phyloP scores from a whole-genome alignment of 2,113 vertebrate genomes.

The Casuarius casuarius region DNA sequence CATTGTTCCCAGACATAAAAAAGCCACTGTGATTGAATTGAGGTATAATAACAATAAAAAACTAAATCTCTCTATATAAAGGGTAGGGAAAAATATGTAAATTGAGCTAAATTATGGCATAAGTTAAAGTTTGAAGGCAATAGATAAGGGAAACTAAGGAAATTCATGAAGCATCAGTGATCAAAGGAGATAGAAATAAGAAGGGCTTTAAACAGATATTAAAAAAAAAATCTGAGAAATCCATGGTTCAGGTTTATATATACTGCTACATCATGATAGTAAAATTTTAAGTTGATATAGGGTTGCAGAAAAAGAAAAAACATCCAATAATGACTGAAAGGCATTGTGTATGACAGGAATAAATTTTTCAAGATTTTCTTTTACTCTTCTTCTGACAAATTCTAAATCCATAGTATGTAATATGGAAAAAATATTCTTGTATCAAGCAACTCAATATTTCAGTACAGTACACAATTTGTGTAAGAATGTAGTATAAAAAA shows the following conservation, averaged over 20 bases:
- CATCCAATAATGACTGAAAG: neutral
- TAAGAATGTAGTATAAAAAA: neutral
- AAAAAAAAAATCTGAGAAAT: neutral
- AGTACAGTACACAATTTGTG: neutral
- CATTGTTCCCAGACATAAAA: neutral
- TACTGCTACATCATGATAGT: neutral
- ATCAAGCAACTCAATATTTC: neutral
- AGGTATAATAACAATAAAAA: neutral
- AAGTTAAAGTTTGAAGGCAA: neutral
- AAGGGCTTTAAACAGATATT: neutral
- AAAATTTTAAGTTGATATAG: neutral
- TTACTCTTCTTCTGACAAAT: neutral
- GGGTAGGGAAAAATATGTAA: neutral
- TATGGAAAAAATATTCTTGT: neutral
- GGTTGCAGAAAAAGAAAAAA: neutral
- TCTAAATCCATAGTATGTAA: neutral
- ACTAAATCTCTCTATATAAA: neutral
- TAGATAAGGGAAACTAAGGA: too few species aligned
- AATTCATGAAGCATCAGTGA: neutral
- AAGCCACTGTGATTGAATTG: neutral
- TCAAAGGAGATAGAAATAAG: neutral
- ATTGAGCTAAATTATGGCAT: neutral
- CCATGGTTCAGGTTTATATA: neutral
- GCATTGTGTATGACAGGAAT: neutral
- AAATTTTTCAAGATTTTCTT: neutral